phyloP scores from a whole-genome alignment of 2,888 invertebrate species.

The Cryptus armator region DNA sequence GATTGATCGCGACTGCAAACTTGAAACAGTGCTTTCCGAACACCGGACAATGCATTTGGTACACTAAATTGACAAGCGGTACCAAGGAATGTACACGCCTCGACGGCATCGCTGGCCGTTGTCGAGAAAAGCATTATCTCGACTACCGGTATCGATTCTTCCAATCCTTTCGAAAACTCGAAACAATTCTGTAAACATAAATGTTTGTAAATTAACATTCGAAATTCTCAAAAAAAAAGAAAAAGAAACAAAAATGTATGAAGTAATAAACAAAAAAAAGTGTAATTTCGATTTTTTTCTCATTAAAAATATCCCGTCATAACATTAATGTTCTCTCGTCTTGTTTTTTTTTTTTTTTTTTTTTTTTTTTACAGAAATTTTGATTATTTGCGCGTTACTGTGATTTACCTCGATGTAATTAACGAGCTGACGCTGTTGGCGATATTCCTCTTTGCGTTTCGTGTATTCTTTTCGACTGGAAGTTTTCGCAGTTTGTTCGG shows the following conservation, averaged over 20 bases:
- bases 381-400: background rate
- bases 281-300: no score
- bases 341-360: no score
- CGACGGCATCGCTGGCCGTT: conserved; percentile 92
- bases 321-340: no score
- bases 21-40: conserved; percentile 81
- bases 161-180: conserved; percentile 86
- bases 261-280: no score
- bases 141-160: conserved; percentile 88
- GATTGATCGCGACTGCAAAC: conserved; percentile 80
- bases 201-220: background rate
- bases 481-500: conserved; percentile 69
- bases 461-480: conserved; percentile 79
- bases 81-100: conserved; percentile 95
- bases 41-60: conserved; percentile 89
- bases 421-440: conserved; percentile 88
- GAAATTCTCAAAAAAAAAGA: background rate
- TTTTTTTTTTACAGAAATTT: no score
- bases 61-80: conserved; percentile 92
- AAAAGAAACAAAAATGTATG: no score
- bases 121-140: conserved; percentile 91
- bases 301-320: no score
- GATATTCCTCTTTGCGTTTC: conserved; percentile 86
- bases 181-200: conserved; percentile 83
- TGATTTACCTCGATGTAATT: conserved; percentile 89